Conservation (phyloP, 2,113 vertebrate species). For the Garra rufa region DNA sequence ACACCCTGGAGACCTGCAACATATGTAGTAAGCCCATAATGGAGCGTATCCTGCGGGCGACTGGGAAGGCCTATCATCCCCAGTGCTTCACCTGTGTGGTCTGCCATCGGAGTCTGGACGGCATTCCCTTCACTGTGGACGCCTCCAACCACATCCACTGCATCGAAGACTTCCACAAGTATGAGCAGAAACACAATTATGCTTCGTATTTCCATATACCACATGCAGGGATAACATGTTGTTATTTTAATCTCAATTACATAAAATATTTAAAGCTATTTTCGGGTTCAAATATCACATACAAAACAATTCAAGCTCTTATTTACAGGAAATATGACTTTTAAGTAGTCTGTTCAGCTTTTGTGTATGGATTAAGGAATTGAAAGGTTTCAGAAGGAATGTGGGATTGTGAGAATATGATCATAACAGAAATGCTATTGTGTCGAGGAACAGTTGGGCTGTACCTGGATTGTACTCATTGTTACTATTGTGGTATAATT, state of each 20-base stretch:
- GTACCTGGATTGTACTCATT: conserved; percentile 30
- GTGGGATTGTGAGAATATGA: conserved; percentile 50
- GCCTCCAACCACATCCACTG: conserved; percentile 96
- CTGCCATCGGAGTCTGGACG: conserved; percentile 93
- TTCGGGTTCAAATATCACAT: background rate
- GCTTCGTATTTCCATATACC: background rate
- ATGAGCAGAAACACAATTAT: conserved; percentile 51
- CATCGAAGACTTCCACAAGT: conserved; percentile 99
- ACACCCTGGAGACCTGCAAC: conserved; percentile 93
- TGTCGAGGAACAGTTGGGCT: conserved; percentile 67
- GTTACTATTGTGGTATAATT: conserved; percentile 42
- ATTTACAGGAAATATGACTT: background rate
- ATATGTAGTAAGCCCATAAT: conserved; percentile 96
- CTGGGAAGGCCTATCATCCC: conserved; percentile 95
- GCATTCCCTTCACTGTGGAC: conserved; percentile 97
- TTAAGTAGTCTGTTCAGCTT: background rate
- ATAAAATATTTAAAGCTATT: background rate
- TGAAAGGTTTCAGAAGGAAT: conserved; percentile 47
- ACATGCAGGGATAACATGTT: background rate
- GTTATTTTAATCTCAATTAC: background rate
- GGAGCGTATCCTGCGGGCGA: conserved; percentile 97
- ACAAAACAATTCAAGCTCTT: background rate
- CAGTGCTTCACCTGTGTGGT: conserved; percentile 99
- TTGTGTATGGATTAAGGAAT: conserved; percentile 43
- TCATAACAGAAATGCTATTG: conserved; percentile 61